Percentiles rank a stretch among this genome's conserved stretches.
Evolutionary conservation across 2,797 vertebrate species (phyloP).

Genomic region (Onychomys torridus): DNA sequence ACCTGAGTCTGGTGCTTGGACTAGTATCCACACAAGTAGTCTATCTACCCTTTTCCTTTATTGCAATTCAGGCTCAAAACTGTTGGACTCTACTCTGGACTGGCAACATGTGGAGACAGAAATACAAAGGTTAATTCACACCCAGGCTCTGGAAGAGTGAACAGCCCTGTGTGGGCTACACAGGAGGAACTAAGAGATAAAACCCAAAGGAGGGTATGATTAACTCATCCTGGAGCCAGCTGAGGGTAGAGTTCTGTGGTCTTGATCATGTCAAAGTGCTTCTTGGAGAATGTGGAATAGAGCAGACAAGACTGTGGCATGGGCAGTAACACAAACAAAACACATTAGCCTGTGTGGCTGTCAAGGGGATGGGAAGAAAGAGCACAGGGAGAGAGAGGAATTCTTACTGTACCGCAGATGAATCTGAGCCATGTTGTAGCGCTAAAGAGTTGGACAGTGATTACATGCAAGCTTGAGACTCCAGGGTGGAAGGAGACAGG

Average conservation of each 20-base stretch:
- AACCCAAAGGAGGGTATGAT: background rate
- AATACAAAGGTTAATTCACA: background rate
- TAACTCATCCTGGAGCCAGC: background rate
- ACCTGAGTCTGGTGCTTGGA: background rate
- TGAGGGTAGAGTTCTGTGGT: background rate
- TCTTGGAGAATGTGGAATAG: background rate
- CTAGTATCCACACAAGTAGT: background rate
- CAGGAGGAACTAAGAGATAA: background rate
- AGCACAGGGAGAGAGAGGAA: background rate
- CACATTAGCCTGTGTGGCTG: background rate
- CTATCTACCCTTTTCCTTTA: background rate
- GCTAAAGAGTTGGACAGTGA: background rate
- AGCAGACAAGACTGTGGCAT: background rate
- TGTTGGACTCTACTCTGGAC: background rate
- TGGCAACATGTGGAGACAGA: too few species aligned
- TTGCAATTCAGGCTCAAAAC: background rate
- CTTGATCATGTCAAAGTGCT: background rate
- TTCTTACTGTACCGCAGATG: background rate
- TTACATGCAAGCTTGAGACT: background rate
- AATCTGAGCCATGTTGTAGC: background rate
- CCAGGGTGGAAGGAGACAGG: background rate
- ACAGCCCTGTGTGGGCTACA: fast-evolving
- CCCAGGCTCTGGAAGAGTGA: background rate
- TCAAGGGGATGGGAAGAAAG: background rate
- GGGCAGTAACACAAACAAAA: too few species aligned